Evolutionary conservation across 2,113 vertebrate species (phyloP).

Genomic region (Speoplatyrhinus poulsoni): DNA sequence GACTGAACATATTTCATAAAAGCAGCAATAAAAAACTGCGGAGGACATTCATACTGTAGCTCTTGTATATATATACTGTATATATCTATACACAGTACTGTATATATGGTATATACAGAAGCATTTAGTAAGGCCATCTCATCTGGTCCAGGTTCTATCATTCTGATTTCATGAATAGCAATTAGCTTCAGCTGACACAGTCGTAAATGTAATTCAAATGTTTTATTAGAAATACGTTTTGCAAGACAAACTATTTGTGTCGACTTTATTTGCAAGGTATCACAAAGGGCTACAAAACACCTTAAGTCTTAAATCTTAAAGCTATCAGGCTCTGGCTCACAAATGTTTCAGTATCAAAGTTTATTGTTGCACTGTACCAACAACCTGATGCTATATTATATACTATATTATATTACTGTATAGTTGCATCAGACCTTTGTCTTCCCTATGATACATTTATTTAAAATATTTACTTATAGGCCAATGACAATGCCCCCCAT

Average conservation of each 20-base stretch:
- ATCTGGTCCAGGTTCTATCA: neutral
- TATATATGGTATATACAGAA: no score
- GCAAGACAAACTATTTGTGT: neutral
- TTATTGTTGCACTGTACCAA: no score
- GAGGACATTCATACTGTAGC: neutral
- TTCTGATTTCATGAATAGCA: slow-evolving; percentile 30
- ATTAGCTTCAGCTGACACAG: no score
- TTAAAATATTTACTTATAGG: no score
- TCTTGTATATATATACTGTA: neutral
- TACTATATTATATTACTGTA: neutral
- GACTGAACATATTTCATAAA: neutral
- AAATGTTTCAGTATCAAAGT: slow-evolving; percentile 14
- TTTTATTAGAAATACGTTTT: slow-evolving; percentile 25
- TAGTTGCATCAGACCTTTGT: no score
- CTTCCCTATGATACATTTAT: no score
- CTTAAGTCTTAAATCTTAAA: no score
- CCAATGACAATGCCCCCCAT: no score
- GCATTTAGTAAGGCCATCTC: neutral
- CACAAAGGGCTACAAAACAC: no score
- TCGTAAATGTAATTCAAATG: neutral
- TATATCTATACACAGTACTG: no score
- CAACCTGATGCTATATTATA: neutral
- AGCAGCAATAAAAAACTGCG: neutral
- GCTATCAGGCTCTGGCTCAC: neutral
- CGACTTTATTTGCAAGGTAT: neutral